Evolutionary conservation across 2,888 invertebrate genomes (phyloP), one percentile per base, ranked within the genome.

Genomic region (Zygaena filipendulae): DNA sequence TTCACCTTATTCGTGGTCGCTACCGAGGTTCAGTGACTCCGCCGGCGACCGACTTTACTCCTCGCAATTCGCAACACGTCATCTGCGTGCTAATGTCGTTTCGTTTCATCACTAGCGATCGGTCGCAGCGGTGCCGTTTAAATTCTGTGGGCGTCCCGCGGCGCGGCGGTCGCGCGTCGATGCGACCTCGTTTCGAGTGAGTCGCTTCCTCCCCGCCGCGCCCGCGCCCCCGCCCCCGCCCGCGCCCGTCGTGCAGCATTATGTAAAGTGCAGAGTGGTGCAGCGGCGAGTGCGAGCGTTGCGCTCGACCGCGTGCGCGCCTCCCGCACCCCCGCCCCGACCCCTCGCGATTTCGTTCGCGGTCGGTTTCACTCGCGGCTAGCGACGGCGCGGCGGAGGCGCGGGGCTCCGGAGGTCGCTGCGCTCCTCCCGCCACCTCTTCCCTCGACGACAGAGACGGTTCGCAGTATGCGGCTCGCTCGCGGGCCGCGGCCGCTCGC

Each of bases 11-110:
- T 69, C 49, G 69, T n/a, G n/a, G n/a, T 58, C 55, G 57, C 43
- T 63, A 59, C 46, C 58, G 62, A 71, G 71, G 77, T 75, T 77
- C 77, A 77, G 54, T 77, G 77, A 75, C 77, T 70, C 59, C 60
- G 58, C 33, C 53, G 61, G 45, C 66, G 64, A 61, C 64, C 68
- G 66, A 62, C 64, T 60, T n/a, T 57, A 63, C 62, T 63, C 59
- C 52, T 56, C 49, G 55, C 51, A 48, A 56, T 51, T 56, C 49
- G 55, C 51, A 48, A 56, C 68, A 59, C 72, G 74, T 72, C 72
- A 72, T 57, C 67, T 57, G 64, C 62, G 61, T 62, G 64, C 64
- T 66, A 68, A 66, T 61, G 66, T 59, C 50, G 58, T n/a, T n/a
- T 50, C 52, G 61, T 70, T 70, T 68, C 71, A 68, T 67, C 69